Base-by-base conservation (phyloP, 2,888 invertebrate genomes). In the Alitta virens region DNA sequence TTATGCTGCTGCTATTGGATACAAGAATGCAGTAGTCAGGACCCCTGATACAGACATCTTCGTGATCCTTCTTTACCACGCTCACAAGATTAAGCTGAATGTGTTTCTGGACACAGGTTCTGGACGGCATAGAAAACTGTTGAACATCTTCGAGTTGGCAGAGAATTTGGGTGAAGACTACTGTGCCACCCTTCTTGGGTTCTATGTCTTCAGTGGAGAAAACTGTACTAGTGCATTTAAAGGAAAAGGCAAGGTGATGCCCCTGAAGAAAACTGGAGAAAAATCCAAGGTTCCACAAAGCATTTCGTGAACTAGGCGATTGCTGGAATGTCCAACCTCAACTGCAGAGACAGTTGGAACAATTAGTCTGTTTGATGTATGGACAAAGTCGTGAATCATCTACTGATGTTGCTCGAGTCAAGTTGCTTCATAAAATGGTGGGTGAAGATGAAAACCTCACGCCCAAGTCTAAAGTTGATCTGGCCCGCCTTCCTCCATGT, bases 401-500 rank as follows among this genome's bases (percentile, higher is more conserved):
- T 12, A 42, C 63, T 12, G 43, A 63, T 33, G 46, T 18, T 50
- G 62, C 63, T 1, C 38, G 62, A 23, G 42, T 7, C 49, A 57
- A 59, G 23, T 16, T 33, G 33, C 26, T 58, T 52, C 56, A 56
- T 23, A 52, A 64, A 33, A 65, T 63, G 59, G 65, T 63, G 56
- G 63, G 65, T 14, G 63, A 63, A 40, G 53, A 63, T 46, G 50
- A 63, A 27, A 38, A 52, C 26, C 62, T 62, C 33, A 57, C 51
- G 1, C 12, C 57, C 42, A 65, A 60, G 42, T 63, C 65, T 21
- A 65, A 63, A 52, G 65, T 65, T 9, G 65, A 65, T 25, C 53
- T 65, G 12, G 14, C 65, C 25, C 40, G 63, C 14, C 63, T 65
- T 27, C 63, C 63, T 16, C 60, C 65, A 18, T 65, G 54, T 46